Conservation (phyloP, 2,113 vertebrate genomes). For the Paraplagusia blochii region DNA sequence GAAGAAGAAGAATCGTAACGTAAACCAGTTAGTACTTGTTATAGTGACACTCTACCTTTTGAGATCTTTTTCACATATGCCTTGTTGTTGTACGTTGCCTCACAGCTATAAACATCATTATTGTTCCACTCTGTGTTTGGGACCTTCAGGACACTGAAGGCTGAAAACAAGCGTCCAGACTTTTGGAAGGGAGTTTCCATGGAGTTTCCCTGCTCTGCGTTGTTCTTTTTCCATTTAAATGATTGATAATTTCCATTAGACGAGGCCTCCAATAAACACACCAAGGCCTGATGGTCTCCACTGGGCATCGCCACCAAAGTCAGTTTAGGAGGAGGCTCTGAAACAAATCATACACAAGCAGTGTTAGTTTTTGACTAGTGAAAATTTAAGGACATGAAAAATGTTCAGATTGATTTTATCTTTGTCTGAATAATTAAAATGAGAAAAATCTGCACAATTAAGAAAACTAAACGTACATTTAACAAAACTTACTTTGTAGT, state of each 20-base stretch:
- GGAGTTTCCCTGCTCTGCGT: accelerated
- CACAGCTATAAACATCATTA: conserved; percentile 12
- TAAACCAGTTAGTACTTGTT: no score
- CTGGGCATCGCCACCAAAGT: no score
- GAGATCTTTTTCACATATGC: neutral
- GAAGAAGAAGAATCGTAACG: no score
- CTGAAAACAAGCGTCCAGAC: no score
- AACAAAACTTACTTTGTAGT: conserved; percentile 8
- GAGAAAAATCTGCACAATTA: no score
- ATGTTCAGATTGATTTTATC: no score
- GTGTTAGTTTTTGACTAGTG: no score
- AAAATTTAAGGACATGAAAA: neutral
- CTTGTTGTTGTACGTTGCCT: no score
- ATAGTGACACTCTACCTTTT: conserved; percentile 3
- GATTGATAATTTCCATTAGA: accelerated
- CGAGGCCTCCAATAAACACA: neutral
- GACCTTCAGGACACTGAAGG: conserved; percentile 9
- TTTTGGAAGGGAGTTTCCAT: neutral
- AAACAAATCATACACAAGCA: no score
- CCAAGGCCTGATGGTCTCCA: neutral
- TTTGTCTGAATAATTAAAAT: no score
- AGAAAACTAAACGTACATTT: neutral
- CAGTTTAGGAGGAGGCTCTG: no score
- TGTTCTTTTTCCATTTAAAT: conserved; percentile 14
- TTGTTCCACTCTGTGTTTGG: neutral